phyloP scores from a whole-genome alignment of 2,797 vertebrate genomes.

The Schizopygopsis malacanthus region DNA sequence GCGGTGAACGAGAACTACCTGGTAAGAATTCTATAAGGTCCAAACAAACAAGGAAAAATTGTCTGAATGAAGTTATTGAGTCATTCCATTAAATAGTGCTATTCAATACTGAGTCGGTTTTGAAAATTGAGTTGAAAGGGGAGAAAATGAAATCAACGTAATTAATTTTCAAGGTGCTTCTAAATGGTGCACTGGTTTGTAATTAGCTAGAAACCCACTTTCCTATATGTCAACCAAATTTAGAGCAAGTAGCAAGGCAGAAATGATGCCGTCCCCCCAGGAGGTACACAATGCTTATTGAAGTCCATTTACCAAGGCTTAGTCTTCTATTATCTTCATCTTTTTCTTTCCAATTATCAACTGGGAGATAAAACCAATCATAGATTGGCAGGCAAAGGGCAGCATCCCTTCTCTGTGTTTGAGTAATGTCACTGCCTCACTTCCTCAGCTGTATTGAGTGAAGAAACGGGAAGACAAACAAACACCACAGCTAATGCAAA shows the following conservation, averaged over 20 bases:
- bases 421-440: constrained; percentile 38
- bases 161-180: constrained; percentile 43
- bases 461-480: constrained; percentile 45
- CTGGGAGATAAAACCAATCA: constrained; percentile 43
- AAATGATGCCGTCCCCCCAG: constrained; percentile 34
- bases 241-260: constrained; percentile 42
- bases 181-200: constrained; percentile 37
- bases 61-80: not conserved
- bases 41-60: not conserved
- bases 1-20: constrained; percentile 88
- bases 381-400: constrained; percentile 55
- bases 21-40: constrained; percentile 72
- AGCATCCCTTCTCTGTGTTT: constrained; percentile 27
- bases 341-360: constrained; percentile 56
- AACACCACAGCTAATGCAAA: constrained; percentile 54
- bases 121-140: not conserved
- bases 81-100: constrained; percentile 3
- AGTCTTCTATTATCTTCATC: constrained; percentile 45
- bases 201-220: constrained; percentile 47
- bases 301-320: constrained; percentile 50
- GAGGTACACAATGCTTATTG: constrained; percentile 42
- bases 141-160: not conserved
- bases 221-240: constrained; percentile 47
- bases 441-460: constrained; percentile 44
- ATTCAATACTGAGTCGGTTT: not conserved